Base-by-base conservation (phyloP, 2,888 invertebrate species). In the Megastigmus dorsalis region DNA sequence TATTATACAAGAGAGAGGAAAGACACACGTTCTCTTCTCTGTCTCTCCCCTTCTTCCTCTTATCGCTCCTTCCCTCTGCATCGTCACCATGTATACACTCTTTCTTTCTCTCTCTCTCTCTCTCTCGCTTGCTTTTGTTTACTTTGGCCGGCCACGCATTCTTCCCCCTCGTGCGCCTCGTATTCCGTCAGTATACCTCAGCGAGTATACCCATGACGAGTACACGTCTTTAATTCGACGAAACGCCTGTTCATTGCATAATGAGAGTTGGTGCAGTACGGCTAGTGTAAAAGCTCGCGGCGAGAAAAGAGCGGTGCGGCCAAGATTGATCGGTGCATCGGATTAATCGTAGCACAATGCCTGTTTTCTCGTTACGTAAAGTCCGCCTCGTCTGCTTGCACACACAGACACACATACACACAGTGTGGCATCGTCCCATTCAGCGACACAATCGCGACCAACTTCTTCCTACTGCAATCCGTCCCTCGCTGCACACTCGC, bases 321-420 rank as follows among this genome's bases (percentile, higher is more conserved):
- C 66, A 28, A 45, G 66, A 73, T 73, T 62, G 54, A 73, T 74
- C 55, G 69, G 62, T 45, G 62, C 50, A 74, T 63, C 68, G 48
- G 33, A 41, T 62, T 54, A 55, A 76, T 68, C 55, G 71, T 62
- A 76, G 75, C 75, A n/a, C n/a, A n/a, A n/a, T n/a, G 43, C 55
- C 23, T 52, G 70, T 67, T 68, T 74, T 59, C 60, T 50, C 65
- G 59, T 78, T 74, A 74, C 69, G 72, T 72, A 76, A 77, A 74
- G 41, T 67, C 60, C 66, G 62, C 33, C 57, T 9, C 13, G n/a
- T 28, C 66, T 15, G 50, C n/a, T n/a, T n/a, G n/a, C n/a, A n/a
- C n/a, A n/a, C n/a, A n/a, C n/a, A n/a, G n/a, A n/a, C n/a, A n/a
- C n/a, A n/a, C n/a, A n/a, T n/a, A n/a, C n/a, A n/a, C n/a, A n/a